phyloP scores from a whole-genome alignment of 1,140 invertebrate genomes.

The Diabrotica virgifera region DNA sequence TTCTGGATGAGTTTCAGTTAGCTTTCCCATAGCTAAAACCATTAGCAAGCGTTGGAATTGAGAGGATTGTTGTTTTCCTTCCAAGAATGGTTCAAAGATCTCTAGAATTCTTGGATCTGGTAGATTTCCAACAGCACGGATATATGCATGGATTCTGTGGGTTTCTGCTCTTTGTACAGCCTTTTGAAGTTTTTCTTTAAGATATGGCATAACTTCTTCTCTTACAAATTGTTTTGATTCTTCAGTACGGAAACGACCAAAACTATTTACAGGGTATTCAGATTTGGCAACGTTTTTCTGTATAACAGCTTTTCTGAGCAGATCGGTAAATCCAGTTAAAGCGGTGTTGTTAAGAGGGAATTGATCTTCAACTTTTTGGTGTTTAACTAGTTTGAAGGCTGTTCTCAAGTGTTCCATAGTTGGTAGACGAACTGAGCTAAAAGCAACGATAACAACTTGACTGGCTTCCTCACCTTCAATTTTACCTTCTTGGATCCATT shows the following conservation, averaged over 20 bases:
- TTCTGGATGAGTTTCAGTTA: slow-evolving; percentile 52
- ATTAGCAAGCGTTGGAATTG: slow-evolving; percentile 63
- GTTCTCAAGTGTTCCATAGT: slow-evolving; percentile 60
- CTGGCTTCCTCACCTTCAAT: slow-evolving; percentile 56
- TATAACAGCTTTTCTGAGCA: slow-evolving; percentile 60
- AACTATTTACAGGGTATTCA: slow-evolving; percentile 62
- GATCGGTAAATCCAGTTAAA: slow-evolving; percentile 55
- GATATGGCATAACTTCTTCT: slow-evolving; percentile 58
- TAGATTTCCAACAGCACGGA: slow-evolving; percentile 61
- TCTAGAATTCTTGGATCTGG: slow-evolving; percentile 58
- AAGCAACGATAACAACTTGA: slow-evolving; percentile 52
- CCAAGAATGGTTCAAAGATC: slow-evolving; percentile 64
- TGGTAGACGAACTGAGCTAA: slow-evolving; percentile 55
- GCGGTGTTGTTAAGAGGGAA: slow-evolving; percentile 52
- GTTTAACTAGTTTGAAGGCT: slow-evolving; percentile 55
- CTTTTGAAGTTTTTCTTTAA: slow-evolving; percentile 53
- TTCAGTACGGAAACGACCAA: slow-evolving; percentile 53
- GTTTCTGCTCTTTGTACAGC: slow-evolving; percentile 53
- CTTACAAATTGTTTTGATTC: slow-evolving; percentile 51
- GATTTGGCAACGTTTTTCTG: slow-evolving; percentile 54
- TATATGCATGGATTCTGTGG: slow-evolving; percentile 57
- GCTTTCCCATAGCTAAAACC: slow-evolving; percentile 54
- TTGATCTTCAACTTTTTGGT: slow-evolving; percentile 51
- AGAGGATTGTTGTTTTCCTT: slow-evolving; percentile 55
- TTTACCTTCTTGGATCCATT: slow-evolving; percentile 58